Conservation (phyloP, 2,113 vertebrate species). For the Gopherus evgoodei region DNA sequence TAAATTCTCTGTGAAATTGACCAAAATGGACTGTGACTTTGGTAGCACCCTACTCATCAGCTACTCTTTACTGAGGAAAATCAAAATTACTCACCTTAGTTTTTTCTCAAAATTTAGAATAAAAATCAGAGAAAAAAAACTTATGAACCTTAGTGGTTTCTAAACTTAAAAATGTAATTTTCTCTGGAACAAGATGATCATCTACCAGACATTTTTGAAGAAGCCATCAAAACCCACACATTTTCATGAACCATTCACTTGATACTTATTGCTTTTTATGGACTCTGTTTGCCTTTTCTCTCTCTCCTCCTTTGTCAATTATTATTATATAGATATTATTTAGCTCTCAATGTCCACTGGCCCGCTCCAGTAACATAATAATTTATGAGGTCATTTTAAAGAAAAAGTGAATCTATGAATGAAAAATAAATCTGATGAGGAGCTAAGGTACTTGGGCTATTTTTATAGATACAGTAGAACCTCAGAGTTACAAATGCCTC, state of each 20-base stretch:
- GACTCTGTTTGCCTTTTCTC: neutral
- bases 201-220: neutral
- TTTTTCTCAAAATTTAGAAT: neutral
- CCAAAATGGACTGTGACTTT: too few relatives aligned
- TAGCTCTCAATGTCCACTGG: neutral
- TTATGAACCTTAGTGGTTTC: neutral
- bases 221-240: neutral
- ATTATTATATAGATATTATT: neutral
- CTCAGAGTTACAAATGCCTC: fast-evolving
- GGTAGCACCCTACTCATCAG: neutral
- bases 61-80: neutral
- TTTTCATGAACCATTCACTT: neutral
- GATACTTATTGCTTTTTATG: neutral
- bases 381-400: neutral
- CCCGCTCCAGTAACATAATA: neutral
- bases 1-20: too few relatives aligned
- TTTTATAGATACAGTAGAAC: neutral
- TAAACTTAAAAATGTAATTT: neutral
- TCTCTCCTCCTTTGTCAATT: neutral
- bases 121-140: neutral
- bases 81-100: neutral
- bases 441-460: neutral
- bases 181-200: neutral
- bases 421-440: neutral
- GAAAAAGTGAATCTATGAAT: neutral